Base-by-base conservation (phyloP, 2,113 vertebrate genomes). In the Mesoclemmys tuberculata region DNA sequence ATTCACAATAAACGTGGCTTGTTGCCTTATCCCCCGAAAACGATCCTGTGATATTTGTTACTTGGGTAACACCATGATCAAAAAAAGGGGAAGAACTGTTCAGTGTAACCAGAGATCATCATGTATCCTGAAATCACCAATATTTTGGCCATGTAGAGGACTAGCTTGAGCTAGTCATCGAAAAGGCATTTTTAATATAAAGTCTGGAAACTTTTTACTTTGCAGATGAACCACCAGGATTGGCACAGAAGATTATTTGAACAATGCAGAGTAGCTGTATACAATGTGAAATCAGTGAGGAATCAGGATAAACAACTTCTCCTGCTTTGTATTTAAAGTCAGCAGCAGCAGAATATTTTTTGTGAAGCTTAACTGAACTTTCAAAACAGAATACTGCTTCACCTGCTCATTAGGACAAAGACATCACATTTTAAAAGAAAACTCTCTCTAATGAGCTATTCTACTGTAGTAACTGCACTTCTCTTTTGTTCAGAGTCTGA, bases 401-500 rank as follows among this genome's bases (percentile, higher is more conserved):
- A 29, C 38, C 12, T 9, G 18, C 61, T 48, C 48, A 81, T 22
- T 49, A 18, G 85, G 54, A 22, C 35, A 44, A 14, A 8, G 68
- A 84, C 51, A 2, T 82, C 38, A 80, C 4, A 22, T 29, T 29
- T 9, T 83, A 46, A 21, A 38, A 71, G n/a, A 5, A 6, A 18
- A 27, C 24, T 3, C 0, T 91, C 51, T 27, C 44, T 90, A 48
- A 9, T 22, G 24, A 24, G 27, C 71, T 19, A 1, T 1, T 52
- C 27, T 46, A 75, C 27, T 0, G 1, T 0, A 12, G 71, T 48
- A 61, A 44, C 78, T 71, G 19, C 9, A 71, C 22, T 19, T 71
- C 11, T 89, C 46, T 85, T 84, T 1, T 7, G 9, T 41, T 48
- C 35, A 3, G 78, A 61, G 77, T 8, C 5, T 2, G 0, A 5